Evolutionary conservation across 2,888 invertebrate species (phyloP).

Genomic region (Zhuqinia jingwanae): DNA sequence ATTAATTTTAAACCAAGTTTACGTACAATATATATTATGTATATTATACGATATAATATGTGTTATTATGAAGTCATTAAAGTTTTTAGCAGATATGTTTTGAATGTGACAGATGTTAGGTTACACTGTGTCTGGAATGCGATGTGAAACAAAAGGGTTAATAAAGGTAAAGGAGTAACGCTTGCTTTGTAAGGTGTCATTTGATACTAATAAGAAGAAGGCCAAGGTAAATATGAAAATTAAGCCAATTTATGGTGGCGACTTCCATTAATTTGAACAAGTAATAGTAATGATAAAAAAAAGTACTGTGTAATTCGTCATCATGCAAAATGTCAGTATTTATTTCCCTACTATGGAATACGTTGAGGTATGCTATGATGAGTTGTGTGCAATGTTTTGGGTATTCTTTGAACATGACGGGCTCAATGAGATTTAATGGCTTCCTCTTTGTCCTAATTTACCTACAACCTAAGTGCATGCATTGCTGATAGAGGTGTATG

Average conservation of each 20-base stretch:
- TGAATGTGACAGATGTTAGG: too few relatives aligned
- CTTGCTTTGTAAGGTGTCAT: constrained; percentile 46
- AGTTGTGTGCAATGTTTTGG: not conserved
- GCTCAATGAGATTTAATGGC: constrained; percentile 45
- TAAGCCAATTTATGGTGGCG: constrained; percentile 49
- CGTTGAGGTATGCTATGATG: not conserved
- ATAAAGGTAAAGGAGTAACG: not conserved
- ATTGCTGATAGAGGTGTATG: not conserved
- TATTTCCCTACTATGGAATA: not conserved
- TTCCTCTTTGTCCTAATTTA: constrained; percentile 58
- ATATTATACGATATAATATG: too few relatives aligned
- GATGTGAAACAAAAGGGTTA: not conserved
- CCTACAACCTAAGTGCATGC: not conserved
- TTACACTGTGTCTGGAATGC: too few relatives aligned
- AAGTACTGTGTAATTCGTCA: constrained; percentile 22
- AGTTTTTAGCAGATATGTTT: too few relatives aligned
- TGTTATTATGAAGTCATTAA: too few relatives aligned
- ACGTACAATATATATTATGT: too few relatives aligned
- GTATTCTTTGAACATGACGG: not conserved
- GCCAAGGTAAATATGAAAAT: constrained; percentile 57
- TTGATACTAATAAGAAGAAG: constrained; percentile 59
- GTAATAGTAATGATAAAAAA: too few relatives aligned
- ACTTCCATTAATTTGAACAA: constrained; percentile 5
- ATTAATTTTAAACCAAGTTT: too few relatives aligned
- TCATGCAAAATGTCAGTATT: constrained; percentile 1